Conservation (phyloP, 2,113 vertebrate species). For the Butastur rufipennis region DNA sequence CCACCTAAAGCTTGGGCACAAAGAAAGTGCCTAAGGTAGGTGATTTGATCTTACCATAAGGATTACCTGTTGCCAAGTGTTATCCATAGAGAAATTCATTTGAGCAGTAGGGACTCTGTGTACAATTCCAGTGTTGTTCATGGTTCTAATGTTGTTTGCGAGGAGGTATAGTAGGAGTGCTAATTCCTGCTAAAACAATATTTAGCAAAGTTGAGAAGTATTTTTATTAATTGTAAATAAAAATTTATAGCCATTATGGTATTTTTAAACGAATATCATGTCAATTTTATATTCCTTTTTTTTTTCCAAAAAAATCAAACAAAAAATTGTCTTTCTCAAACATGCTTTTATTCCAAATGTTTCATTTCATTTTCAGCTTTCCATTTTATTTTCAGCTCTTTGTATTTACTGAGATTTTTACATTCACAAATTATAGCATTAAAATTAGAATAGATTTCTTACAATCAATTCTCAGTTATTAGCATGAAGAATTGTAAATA, state of each 20-base stretch:
- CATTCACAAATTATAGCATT: neutral
- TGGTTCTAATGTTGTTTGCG: neutral
- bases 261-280: neutral
- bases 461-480: neutral
- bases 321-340: neutral
- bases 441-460: neutral
- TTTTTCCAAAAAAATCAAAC: neutral
- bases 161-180: neutral
- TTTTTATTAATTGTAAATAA: neutral
- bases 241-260: neutral
- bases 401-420: neutral
- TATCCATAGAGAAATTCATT: neutral
- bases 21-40: neutral
- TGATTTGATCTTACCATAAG: neutral
- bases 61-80: neutral
- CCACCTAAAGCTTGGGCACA: neutral
- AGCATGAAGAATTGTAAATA: neutral
- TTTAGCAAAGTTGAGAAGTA: neutral
- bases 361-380: neutral
- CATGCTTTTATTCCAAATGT: neutral
- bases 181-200: neutral
- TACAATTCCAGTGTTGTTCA: neutral
- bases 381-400: neutral
- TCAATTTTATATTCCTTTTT: neutral
- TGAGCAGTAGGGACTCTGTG: neutral